These are phyloP conservation scores for Epistrophe grossulariae DNA, from an alignment of 2,888 invertebrate species.

Conservation along the genomic window DNA sequence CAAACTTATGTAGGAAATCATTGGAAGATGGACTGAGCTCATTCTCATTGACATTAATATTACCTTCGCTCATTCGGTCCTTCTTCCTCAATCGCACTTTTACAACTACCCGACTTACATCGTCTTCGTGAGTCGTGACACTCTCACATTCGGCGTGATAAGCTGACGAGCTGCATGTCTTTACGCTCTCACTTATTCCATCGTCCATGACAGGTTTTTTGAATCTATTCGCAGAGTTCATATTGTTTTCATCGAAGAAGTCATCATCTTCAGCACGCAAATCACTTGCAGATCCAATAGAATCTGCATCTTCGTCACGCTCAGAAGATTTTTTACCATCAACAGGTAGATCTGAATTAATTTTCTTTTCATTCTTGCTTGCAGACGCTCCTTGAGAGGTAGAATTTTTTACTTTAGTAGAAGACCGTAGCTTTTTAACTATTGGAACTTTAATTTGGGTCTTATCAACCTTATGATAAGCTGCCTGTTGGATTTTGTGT, in stretches of 20 bases:
- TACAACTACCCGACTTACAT: slow-evolving; percentile 85
- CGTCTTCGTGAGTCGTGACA: slow-evolving; percentile 87
- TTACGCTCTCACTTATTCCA: slow-evolving; percentile 87
- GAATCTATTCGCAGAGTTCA: slow-evolving; percentile 80
- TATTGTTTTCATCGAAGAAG: slow-evolving; percentile 83
- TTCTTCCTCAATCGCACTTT: slow-evolving; percentile 85
- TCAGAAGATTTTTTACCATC: slow-evolving; percentile 78
- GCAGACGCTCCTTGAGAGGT: slow-evolving; percentile 76
- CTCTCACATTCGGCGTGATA: slow-evolving; percentile 90
- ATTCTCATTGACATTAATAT: slow-evolving; percentile 83
- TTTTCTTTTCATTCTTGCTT: slow-evolving; percentile 62
- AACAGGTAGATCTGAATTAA: slow-evolving; percentile 64
- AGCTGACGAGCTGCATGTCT: slow-evolving; percentile 88
- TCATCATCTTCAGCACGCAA: slow-evolving; percentile 86
- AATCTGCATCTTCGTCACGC: slow-evolving; percentile 86
- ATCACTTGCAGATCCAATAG: slow-evolving; percentile 90
- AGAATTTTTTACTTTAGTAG: slow-evolving; percentile 80
- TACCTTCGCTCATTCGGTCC: slow-evolving; percentile 80
- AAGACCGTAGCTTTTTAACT: slow-evolving; percentile 84
- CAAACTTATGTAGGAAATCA: slow-evolving; percentile 90
- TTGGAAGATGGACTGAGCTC: slow-evolving; percentile 84
- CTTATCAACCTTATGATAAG: slow-evolving; percentile 85
- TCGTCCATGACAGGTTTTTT: slow-evolving; percentile 83
- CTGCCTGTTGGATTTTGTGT: slow-evolving; percentile 84
- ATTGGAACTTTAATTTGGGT: slow-evolving; percentile 82